Evolutionary conservation across 2,797 vertebrate genomes (phyloP), one percentile per base, ranked within the genome.

Genomic region (Rhinella marina): DNA sequence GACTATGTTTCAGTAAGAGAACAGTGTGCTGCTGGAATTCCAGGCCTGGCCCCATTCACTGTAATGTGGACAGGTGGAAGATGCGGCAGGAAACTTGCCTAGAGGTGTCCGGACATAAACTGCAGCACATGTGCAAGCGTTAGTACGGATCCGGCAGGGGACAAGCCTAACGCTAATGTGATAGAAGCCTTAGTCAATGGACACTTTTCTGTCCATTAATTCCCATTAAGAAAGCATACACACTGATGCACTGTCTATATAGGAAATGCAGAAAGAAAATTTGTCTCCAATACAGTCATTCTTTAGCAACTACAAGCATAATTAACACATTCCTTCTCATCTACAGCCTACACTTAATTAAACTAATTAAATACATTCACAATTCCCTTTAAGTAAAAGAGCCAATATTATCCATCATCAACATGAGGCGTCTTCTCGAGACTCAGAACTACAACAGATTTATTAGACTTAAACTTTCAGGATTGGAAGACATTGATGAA

Each of bases 401-500:
- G 16, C 21, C 21, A 29, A 72, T 72, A 72, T 8, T 72, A 41
- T 72, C 41, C 21, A 75, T 23, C 61, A 62, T 62, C n/a, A 25
- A 10, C 23, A 25, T 66, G 23, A 66, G 13, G 16, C 19, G 8
- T 77, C 75, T 77, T 25, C 75, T 54, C 7, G 8, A 77, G 75
- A 14, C 75, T 77, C 50, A 14, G 75, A 54, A 54, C 23, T 54
- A 23, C 13, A 54, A 25, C 50, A 25, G 75, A 77, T 77, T 77
- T 52, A 77, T 77, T 54, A 50, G 48, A n/a, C 48, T 52, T 76
- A 76, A 76, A 76, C 0, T 76, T 76, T 52, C 41, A 12, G 25
- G 16, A 68, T 77, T 83, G 81, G 61, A 56, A 23, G 82, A 73
- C 70, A 76, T 88, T 82, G 66, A 88, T 85, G 77, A 88, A 88